Evolutionary conservation across 2,797 vertebrate genomes (phyloP), one percentile per base, ranked within the genome.

Genomic region (Acanthornis magna): DNA sequence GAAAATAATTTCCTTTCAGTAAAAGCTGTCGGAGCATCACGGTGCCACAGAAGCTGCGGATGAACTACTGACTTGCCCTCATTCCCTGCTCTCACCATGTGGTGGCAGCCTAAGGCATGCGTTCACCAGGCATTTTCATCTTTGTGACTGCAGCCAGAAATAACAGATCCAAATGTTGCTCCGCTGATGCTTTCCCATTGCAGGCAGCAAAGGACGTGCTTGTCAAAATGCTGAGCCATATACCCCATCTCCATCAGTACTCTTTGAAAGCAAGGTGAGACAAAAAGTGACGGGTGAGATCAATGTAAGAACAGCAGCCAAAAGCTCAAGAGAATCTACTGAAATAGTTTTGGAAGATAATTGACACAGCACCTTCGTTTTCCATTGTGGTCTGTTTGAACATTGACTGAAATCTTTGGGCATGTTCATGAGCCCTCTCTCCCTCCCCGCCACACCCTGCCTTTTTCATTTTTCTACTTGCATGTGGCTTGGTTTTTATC

Each of bases 31-130:
- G 29, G 27, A 85, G 36, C 21, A 20, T 8, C 25, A 1, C 7
- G 9, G 5, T n/a, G 38, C 10, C 4, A 3, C 57, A 61, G 48
- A 47, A 76, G 58, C 15, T 5, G 4, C 38, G 17, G 57, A 18
- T 13, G 9, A 23, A 22, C 0, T 9, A 25, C 20, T 2, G 10
- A 2, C 21, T 65, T 14, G 3, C 38, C 74, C 48, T 73, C 85
- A n/a, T 98, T 97, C 63, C 16, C 75, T 7, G n/a, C 26, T 67
- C 50, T 96, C 45, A 50, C 98, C 98, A 97, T 97, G 53, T n/a
- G 98, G 96, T 97, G 98, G 98, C 97, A 98, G 97, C 96, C 97
- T 94, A 97, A 98, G 97, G 97, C 97, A 66, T 74, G 65, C 42
- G 58, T 98, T 97, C 82, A 32, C 63, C 81, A 13, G 50, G 73